Evolutionary conservation across 2,888 invertebrate species (phyloP).

Genomic region (Cyclophora punctaria): DNA sequence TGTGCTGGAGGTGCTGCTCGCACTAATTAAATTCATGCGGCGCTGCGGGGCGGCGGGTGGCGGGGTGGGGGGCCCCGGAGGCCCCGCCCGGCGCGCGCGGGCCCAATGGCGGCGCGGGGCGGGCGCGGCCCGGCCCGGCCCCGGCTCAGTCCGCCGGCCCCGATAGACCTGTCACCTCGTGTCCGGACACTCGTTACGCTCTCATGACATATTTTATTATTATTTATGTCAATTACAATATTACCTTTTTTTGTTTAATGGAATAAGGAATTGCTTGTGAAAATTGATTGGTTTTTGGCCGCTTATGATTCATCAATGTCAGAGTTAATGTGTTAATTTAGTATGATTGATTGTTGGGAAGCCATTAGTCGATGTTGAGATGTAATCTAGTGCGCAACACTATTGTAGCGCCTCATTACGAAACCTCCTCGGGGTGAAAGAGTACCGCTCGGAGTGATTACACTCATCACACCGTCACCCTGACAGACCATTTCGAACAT

Average conservation of each 20-base stretch:
- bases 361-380: constrained; percentile 50
- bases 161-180: constrained; percentile 73
- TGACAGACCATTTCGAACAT: constrained; percentile 35
- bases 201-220: constrained; percentile 74
- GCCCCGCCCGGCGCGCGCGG: constrained; percentile 31
- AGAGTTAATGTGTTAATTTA: constrained; percentile 70
- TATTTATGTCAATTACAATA: constrained; percentile 76
- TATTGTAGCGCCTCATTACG: constrained; percentile 43
- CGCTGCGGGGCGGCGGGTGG: constrained; percentile 18
- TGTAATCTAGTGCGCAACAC: constrained; percentile 65
- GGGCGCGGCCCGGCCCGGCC: constrained; percentile 1
- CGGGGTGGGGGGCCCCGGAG: constrained; percentile 11
- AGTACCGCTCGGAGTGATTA: constrained; percentile 11
- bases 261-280: constrained; percentile 71
- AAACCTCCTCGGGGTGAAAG: constrained; percentile 22
- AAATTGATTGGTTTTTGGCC: constrained; percentile 71
- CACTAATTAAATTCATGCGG: constrained; percentile 74
- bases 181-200: constrained; percentile 67
- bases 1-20: constrained; percentile 73
- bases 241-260: constrained; percentile 73
- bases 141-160: constrained; percentile 41
- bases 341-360: constrained; percentile 68
- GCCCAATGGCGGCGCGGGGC: constrained; percentile 29
- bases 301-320: constrained; percentile 74
- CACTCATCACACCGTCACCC: constrained; percentile 19